Evolutionary conservation across 1,140 invertebrate genomes (phyloP), one percentile per base, ranked within the genome.

Genomic region (Magallana angulata): DNA sequence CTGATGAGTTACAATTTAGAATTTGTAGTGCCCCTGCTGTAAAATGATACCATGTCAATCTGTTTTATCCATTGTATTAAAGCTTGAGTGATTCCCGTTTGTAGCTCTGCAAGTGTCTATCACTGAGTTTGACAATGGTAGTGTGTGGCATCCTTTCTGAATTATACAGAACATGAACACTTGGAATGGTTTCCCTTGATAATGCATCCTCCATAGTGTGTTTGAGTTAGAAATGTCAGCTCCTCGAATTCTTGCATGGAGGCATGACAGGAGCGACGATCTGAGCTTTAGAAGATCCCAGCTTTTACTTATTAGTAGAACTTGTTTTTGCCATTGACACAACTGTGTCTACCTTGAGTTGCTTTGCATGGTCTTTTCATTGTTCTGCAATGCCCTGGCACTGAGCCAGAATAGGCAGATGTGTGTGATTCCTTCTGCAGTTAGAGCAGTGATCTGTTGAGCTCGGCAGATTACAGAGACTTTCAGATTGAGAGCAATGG

Each of bases 271-370:
- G 24, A 76, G 36, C 24, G 36, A 24, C 36, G 24, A 76, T 76
- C 18, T 36, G 68, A 76, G 68, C 24, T 30, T 12, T 30, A 30
- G 9, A 30, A 76, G 18, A 30, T 76, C 68, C 24, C 68, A 76
- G 68, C 68, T 76, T 76, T 30, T 30, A 76, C 24, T 76, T 30
- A 76, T 76, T 76, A 76, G 68, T 76, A 76, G 68, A 76, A 76
- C 24, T 30, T 76, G 24, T n/a, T 8, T 30, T 9, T 12, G 68
- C 24, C 4, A 76, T 18, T 76, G 24, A 76, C 24, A 76, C 24
- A 8, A 9, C 24, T 71, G 64, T 71, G 64, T 71, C 64, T 71
- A n/a, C 11, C 24, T n/a, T 68, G 8, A 18, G 18, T 68, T 68
- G 64, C 64, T n/a, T 30, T 12, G 24, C 14, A 7, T 48, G 68